Evolutionary conservation across 2,797 vertebrate species (phyloP).

Genomic region (Enteromius viviparus): DNA sequence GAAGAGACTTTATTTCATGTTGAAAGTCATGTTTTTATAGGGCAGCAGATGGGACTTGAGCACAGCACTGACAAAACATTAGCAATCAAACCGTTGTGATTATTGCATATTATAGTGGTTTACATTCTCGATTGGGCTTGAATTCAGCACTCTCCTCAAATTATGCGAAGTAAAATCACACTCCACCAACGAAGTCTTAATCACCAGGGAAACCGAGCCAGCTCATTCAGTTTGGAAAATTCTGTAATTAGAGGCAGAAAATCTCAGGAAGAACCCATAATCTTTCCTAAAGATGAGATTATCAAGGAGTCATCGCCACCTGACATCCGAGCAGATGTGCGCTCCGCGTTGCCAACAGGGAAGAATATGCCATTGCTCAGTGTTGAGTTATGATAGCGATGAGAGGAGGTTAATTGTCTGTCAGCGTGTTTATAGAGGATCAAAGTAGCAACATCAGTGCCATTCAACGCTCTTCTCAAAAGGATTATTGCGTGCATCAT

Average conservation of each 20-base stretch:
- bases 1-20: background rate
- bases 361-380: constrained; percentile 40
- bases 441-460: constrained; percentile 34
- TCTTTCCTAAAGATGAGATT: constrained; percentile 49
- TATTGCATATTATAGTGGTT: constrained; percentile 10
- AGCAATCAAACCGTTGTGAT: constrained; percentile 22
- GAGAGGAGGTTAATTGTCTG: constrained; percentile 46
- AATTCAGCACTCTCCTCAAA: constrained; percentile 9
- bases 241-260: constrained; percentile 38
- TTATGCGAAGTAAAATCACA: constrained; percentile 2
- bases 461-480: constrained; percentile 20
- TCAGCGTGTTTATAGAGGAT: constrained; percentile 33
- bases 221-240: constrained; percentile 32
- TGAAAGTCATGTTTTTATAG: background rate
- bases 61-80: background rate
- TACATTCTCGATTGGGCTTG: constrained; percentile 2
- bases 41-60: constrained; percentile 21
- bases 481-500: background rate
- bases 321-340: constrained; percentile 48
- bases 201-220: constrained; percentile 42
- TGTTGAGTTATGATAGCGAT: constrained; percentile 29
- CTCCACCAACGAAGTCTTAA: constrained; percentile 31
- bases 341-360: constrained; percentile 27
- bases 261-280: constrained; percentile 35
- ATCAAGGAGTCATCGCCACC: constrained; percentile 45